Base-by-base conservation (phyloP, 1,140 invertebrate species). In the Stratiolaelaps scimitus region DNA sequence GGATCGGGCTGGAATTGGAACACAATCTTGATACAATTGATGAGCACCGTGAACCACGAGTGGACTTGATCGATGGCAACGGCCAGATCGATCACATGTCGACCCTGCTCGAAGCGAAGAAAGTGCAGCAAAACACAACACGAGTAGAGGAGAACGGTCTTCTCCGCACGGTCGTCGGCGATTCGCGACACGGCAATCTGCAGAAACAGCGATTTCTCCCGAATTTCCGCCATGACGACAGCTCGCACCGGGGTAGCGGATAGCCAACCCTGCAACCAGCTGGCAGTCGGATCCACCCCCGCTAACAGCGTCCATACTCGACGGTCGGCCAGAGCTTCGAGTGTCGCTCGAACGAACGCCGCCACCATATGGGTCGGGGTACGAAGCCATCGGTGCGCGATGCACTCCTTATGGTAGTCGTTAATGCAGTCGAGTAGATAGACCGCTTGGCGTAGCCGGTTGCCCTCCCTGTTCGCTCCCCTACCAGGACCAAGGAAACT, bases 61-160 rank as follows among this genome's bases (percentile, higher is more conserved):
- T 60, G 17, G 17, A 4, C 20, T 17, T 60, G 53, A 10, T 26
- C 53, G 53, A 26, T 26, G 23, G 15, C 53, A 15, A 60, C 53
- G 15, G 53, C 26, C 23, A 60, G 20, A 60, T 60, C 53, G 23
- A 60, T 60, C 15, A 60, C 17, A 1, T 19, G 53, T 4, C 53
- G 53, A 15, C 53, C 53, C 20, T 60, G 15, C 26, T 60, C 53
- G 53, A 19, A 60, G 4, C 53, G 53, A 26, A 60, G 53, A 23
- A 60, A 60, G 34, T 60, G 53, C 53, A 60, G 34, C 53, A 60
- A 23, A 26, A 60, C 53, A 10, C 53, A 60, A 60, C 53, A 60
- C 53, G 53, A 60, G 34, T 60, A 60, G 1, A 60, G 23, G 10
- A 60, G 53, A 60, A 60, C 53, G 15, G 53, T 60, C 23, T 60